Base-by-base conservation (phyloP, 2,888 invertebrate genomes). In the Rutpela maculata region DNA sequence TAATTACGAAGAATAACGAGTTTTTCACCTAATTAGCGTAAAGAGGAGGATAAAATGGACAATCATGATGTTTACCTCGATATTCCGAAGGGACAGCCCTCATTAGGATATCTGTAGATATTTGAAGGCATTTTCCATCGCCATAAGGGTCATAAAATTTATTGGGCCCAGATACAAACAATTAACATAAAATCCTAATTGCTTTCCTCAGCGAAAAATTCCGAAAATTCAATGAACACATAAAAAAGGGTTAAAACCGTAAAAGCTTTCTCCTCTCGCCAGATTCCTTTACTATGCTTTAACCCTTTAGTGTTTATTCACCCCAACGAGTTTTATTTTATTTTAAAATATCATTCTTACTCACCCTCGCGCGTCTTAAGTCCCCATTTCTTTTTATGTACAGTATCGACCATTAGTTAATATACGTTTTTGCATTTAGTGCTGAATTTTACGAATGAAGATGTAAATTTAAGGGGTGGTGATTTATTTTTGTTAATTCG, bases 161-260 rank as follows among this genome's bases (percentile, higher is more conserved):
- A 86, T 86, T 83, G 85, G 80, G 82, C 84, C 85, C 85, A 84
- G 85, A 86, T 85, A 85, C 85, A 87, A 86, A 86, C 86, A 87
- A 87, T 87, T 87, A 87, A 86, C 86, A 87, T 87, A 87, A 87
- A 86, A 87, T 87, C 86, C 87, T 86, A 87, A 87, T 86, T 86
- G 87, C 86, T 84, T 83, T 86, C 83, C 85, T 83, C 83, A 78
- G 83, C 83, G 85, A 86, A 88, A 88, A 87, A 88, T 86, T 85
- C 86, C 81, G 85, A 85, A 87, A 88, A 87, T 88, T 87, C 87
- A 86, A 86, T 86, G 87, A 86, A 86, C 86, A 83, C 86, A 86
- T 86, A 86, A 87, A 88, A 80, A 88, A 86, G 87, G 86, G 86
- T 87, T 86, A 78, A 84, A 81, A 79, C 84, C 84, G 85, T 86